phyloP scores from a whole-genome alignment of 1,140 invertebrate genomes.

The Oryzaephilus surinamensis region DNA sequence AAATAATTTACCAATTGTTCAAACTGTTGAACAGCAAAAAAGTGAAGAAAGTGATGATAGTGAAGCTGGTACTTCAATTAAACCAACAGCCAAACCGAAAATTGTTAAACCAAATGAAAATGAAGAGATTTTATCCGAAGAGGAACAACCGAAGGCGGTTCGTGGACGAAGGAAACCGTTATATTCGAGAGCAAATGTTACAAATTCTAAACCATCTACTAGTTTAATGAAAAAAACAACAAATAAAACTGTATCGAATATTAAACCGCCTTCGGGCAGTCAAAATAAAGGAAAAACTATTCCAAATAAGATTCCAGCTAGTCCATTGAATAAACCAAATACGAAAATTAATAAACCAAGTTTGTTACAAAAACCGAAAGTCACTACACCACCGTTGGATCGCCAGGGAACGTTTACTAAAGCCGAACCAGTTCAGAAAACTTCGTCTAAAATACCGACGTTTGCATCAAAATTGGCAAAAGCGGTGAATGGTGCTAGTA shows the following conservation, averaged over 20 bases:
- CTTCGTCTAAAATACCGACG: constrained; percentile 13
- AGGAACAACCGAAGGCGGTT: constrained; percentile 39
- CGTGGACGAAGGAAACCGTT: constrained; percentile 64
- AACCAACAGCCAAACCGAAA: constrained; percentile 38
- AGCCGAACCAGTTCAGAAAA: constrained; percentile 49
- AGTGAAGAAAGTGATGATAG: constrained; percentile 13
- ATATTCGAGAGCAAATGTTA: constrained; percentile 40
- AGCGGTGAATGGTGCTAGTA: neutral
- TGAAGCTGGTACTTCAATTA: constrained; percentile 26
- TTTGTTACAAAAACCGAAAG: constrained; percentile 15
- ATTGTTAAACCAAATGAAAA: constrained; percentile 49
- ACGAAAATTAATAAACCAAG: constrained; percentile 17
- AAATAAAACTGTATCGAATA: too few species aligned
- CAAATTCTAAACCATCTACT: too few species aligned
- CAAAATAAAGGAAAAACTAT: constrained; percentile 17
- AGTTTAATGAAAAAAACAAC: constrained; percentile 10
- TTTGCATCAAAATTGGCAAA: neutral
- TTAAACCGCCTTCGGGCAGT: constrained; percentile 21
- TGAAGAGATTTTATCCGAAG: constrained; percentile 29
- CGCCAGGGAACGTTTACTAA: constrained; percentile 83
- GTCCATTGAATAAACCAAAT: constrained; percentile 15
- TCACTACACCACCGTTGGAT: constrained; percentile 43
- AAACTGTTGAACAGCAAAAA: neutral
- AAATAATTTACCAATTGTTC: constrained; percentile 20
- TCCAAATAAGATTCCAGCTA: constrained; percentile 23